These are phyloP conservation scores for Acleris literana DNA, from an alignment of 2,888 invertebrate species.

Conservation along the genomic window DNA sequence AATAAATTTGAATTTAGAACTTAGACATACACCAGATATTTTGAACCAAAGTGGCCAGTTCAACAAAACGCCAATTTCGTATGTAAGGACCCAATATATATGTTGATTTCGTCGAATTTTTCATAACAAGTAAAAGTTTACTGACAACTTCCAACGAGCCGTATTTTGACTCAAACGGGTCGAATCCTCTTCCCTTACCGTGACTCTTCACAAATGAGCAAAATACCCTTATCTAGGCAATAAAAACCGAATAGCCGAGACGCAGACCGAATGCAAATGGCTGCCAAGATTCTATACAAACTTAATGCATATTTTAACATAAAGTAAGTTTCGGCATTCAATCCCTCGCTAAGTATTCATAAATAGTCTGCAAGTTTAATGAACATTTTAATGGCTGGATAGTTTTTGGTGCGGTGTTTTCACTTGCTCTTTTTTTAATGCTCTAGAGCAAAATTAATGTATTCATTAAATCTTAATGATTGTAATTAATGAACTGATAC, in stretches of 20 bases:
- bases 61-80: too few relatives aligned
- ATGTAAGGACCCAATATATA: too few relatives aligned
- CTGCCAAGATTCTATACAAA: constrained; percentile 19
- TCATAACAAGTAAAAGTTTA: too few relatives aligned
- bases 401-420: constrained; percentile 1
- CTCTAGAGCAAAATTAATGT: too few relatives aligned
- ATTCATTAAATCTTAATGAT: too few relatives aligned
- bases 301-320: constrained; percentile 35
- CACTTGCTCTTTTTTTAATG: background rate
- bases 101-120: too few relatives aligned
- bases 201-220: constrained; percentile 36
- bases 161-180: background rate
- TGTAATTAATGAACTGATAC: too few relatives aligned
- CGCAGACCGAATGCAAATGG: constrained; percentile 54
- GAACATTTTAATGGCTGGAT: constrained; percentile 4
- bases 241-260: constrained; percentile 53
- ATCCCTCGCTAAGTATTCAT: constrained; percentile 20
- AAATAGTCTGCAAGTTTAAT: constrained; percentile 1
- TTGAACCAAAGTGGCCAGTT: too few relatives aligned
- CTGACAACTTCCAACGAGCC: too few relatives aligned
- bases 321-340: constrained; percentile 16
- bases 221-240: constrained; percentile 54
- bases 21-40: too few relatives aligned
- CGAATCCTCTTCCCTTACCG: constrained; percentile 14
- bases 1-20: too few relatives aligned